Evolutionary conservation across 2,113 vertebrate genomes (phyloP).

Genomic region (Xiphophorus maculatus): DNA sequence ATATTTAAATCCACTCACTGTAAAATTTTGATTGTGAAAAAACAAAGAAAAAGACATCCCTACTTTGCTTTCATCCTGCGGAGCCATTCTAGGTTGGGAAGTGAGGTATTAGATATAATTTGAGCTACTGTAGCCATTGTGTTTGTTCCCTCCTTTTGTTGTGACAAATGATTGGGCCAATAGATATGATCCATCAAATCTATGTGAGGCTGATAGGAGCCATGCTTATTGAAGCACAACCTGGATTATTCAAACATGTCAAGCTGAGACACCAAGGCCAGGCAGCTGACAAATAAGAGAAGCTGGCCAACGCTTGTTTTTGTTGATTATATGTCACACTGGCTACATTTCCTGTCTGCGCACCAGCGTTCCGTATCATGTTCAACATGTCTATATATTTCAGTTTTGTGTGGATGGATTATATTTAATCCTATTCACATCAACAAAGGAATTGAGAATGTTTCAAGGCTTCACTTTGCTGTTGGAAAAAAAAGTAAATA

Average conservation of each 20-base stretch:
- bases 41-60: not conserved
- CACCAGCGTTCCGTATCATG: conserved; percentile 10
- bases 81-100: not conserved
- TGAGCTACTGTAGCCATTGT: conserved; percentile 40
- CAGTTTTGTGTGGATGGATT: conserved; percentile 28
- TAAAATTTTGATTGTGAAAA: not conserved
- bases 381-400: conserved; percentile 16
- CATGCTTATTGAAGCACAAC: conserved; percentile 65
- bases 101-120: conserved; percentile 28
- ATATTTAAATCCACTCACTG: not conserved
- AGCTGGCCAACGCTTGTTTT: conserved; percentile 26
- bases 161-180: conserved; percentile 61
- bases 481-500: conserved; percentile 22
- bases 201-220: conserved; percentile 50
- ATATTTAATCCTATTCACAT: conserved; percentile 22
- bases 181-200: conserved; percentile 69
- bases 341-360: conserved; percentile 12
- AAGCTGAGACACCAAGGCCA: conserved; percentile 60
- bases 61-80: not conserved
- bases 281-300: conserved; percentile 60
- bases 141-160: conserved; percentile 52
- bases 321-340: conserved; percentile 43
- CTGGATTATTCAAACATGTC: conserved; percentile 73
- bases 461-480: conserved; percentile 13
- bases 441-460: conserved; percentile 27